A percentile compares a stretch with the other conserved stretches of the same genome.
Evolutionary conservation across 2,888 invertebrate species (phyloP).

Genomic region (Cryptus armator): DNA sequence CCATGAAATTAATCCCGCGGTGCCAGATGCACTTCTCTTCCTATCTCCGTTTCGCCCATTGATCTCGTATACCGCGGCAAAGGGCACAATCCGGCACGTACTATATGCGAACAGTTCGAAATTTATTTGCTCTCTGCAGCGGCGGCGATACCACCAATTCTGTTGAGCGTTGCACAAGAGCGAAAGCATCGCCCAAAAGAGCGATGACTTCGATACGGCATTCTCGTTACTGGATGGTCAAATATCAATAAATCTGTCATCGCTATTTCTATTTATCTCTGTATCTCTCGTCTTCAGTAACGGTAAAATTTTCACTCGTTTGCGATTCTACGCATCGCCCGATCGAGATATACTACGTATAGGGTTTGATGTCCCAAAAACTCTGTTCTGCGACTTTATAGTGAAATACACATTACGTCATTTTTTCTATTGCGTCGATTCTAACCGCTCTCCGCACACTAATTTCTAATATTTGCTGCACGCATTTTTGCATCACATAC

Average conservation of each 20-base stretch:
- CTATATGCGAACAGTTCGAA: not conserved
- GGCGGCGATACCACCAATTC: not conserved
- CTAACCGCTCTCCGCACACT: too few species aligned
- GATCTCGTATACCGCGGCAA: not conserved
- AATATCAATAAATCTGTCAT: slow-evolving; percentile 47
- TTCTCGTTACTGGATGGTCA: not conserved
- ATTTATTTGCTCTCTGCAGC: slow-evolving; percentile 39
- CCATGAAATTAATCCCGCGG: slow-evolving; percentile 52
- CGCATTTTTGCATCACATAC: not conserved
- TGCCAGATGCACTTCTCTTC: slow-evolving; percentile 38
- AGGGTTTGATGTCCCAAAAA: too few species aligned
- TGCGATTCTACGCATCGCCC: not conserved
- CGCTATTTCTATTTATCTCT: slow-evolving; percentile 15
- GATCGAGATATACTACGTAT: not conserved
- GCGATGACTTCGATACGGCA: not conserved
- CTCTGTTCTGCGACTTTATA: too few species aligned
- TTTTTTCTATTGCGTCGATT: too few species aligned
- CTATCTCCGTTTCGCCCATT: slow-evolving; percentile 3
- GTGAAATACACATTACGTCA: too few species aligned
- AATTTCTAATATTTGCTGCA: too few species aligned
- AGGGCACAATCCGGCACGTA: not conserved
- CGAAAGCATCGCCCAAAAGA: slow-evolving; percentile 1
- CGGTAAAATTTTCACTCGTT: not conserved
- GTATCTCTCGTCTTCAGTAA: slow-evolving; percentile 9
- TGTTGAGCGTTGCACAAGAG: not conserved